Evolutionary conservation across 2,797 vertebrate species (phyloP), one percentile per base, ranked within the genome.

Genomic region (Microctenopoma steveboyesi): DNA sequence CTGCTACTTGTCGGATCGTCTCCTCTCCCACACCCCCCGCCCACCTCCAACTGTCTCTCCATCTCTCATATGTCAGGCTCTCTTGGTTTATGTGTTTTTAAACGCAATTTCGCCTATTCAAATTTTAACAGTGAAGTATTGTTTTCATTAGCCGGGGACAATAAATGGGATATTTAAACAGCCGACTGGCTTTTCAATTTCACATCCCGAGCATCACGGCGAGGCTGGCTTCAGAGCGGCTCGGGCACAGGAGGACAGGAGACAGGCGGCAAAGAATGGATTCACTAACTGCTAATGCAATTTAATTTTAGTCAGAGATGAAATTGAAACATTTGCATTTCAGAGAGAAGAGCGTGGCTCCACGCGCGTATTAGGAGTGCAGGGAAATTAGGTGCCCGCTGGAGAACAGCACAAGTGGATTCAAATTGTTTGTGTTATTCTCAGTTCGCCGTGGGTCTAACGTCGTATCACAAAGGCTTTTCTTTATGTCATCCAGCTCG

Each of bases 141-240:
- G 90, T 93, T 93, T 93, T 93, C 88, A 92, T 93, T 91, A 91
- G 85, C 61, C n/a, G 79, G 67, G 89, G 88, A 92, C 89, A 92
- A 91, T 91, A 90, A 91, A 89, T 81, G 82, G 83, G 85, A 92
- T 91, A 91, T 93, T 92, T 92, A 88, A 93, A 91, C 90, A 93
- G 87, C 86, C 70, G 90, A 90, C 87, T 91, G 84, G 78, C 72
- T 93, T 94, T 93, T 90, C 90, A 92, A 92, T 93, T 91, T 88
- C 86, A 82, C 87, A 90, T 88, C 83, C 82, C 61, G 62, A 64
- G 83, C 82, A 73, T 86, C 83, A 79, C 67, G 46, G 80, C 71
- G 66, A 71, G 43, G 73, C 70, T 68, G 18, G 68, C 64, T 70
- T 78, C 69, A 67, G 56, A 54, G 69, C 77, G 64, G 54, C 50